Evolutionary conservation across 2,888 invertebrate species (phyloP), one percentile per base, ranked within the genome.

Genomic region (Galeopsomyia nigrocyanea): DNA sequence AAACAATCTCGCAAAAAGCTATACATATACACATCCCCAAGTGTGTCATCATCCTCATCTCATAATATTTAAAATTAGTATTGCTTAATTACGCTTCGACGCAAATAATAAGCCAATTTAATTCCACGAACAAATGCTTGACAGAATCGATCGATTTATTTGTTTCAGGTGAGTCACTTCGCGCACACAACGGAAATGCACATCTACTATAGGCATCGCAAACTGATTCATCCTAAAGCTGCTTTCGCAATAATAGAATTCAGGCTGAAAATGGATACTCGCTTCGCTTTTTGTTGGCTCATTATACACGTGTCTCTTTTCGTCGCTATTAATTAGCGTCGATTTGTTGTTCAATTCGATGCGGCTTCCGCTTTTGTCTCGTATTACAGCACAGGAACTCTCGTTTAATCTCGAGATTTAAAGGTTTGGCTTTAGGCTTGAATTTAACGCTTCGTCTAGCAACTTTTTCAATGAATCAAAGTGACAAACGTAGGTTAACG

Each of bases 161-260:
- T 77, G 76, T 77, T 77, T 66, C 72, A 77, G 77, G 77, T 77
- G 77, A 77, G 77, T 75, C 62, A 55, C 39, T n/a, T n/a, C n/a
- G n/a, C n/a, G n/a, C n/a, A 22, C 47, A 14, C 5, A 50, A 26
- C 39, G 39, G 39, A 10, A 39, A 39, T 16, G 14, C n/a, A 47
- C 26, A n/a, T n/a, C n/a, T n/a, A n/a, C n/a, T n/a, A n/a, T 31
- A 56, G 50, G 55, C 14, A 19, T 53, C 63, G 47, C 53, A 21
- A 5, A 55, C 67, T 67, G 63, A 71, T 65, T 66, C 47, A 67
- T 70, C 50, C 39, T 21, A 66, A 67, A 71, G 56, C 63, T 14
- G 26, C 21, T 22, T 53, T 19, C 19, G 71, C 68, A 61, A 71
- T 10, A 10, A 10, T 74, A 68, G 50, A 71, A 70, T 31, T 75